Evolutionary conservation across 2,113 vertebrate genomes (phyloP), one percentile per base, ranked within the genome.

Genomic region (Melanerpes formicivorus): DNA sequence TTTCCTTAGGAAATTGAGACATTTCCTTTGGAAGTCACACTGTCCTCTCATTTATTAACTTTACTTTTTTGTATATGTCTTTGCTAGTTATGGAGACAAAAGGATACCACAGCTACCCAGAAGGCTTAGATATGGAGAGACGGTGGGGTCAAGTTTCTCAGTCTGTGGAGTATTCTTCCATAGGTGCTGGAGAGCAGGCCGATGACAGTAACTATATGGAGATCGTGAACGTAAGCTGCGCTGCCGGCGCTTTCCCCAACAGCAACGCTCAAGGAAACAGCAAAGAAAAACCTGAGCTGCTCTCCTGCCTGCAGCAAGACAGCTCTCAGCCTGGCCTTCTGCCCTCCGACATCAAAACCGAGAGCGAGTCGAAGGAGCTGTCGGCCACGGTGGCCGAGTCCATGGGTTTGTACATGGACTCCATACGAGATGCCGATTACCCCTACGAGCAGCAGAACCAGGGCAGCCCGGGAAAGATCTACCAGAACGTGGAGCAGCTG

Each of bases 391-490:
- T 99, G 86, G 99, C 99, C 0, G 99, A 99, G 96, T 99, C 99
- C 78, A 99, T 99, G 99, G 99, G 99, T 87, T 97, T 99, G 30
- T 99, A 99, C 88, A 99, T 99, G 99, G 99, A 99, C 93, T 99
- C 99, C 1, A 98, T 98, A 88, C 98, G 99, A 93, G 99, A 99
- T 22, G 98, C 98, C 2, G 99, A 99, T 92, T 99, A 98, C 79
- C 91, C 98, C 85, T 99, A 98, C 2, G 98, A 98, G 76, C 98
- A 98, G 95, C 99, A 99, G 90, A 97, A 96, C 92, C 97, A 97
- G 52, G 63, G 95, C 80, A 99, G 98, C 93, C 98, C 98, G 0
- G 98, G 98, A n/a, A 99, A 99, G 97, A 97, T 98, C 80, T 99
- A 98, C 96, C 98, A 98, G 63, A 97, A 97, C 2, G 97, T 98